phyloP scores from a whole-genome alignment of 1,140 invertebrate species.

The Pseudomyrmex dendroicus region DNA sequence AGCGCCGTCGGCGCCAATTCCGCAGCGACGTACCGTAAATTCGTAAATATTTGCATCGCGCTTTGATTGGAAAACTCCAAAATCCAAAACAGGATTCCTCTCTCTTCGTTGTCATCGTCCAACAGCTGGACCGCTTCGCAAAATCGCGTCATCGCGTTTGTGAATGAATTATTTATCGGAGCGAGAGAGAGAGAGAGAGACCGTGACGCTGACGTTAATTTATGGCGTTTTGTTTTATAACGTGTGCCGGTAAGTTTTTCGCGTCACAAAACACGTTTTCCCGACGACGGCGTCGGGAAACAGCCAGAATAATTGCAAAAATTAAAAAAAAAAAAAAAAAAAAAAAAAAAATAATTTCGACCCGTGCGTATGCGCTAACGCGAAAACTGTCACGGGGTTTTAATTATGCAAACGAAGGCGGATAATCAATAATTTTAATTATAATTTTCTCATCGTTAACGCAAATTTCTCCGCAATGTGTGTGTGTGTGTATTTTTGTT shows the following conservation, averaged over 20 bases:
- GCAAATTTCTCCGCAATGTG: not conserved
- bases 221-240: constrained; percentile 39
- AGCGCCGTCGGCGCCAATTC: constrained; percentile 24
- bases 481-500: not conserved
- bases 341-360: too few species aligned
- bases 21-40: constrained; percentile 40
- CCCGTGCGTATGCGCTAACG: not conserved
- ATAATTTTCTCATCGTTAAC: constrained; percentile 15
- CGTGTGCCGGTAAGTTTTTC: constrained; percentile 13
- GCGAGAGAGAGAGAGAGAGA: too few species aligned
- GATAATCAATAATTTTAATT: constrained; percentile 54
- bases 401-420: constrained; percentile 24
- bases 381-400: not conserved
- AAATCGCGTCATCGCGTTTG: constrained; percentile 22
- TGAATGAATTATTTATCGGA: constrained; percentile 38
- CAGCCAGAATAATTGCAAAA: constrained; percentile 17
- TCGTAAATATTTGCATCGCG: constrained; percentile 54
- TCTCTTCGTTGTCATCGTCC: not conserved
- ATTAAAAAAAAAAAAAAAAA: too few species aligned
- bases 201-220: constrained; percentile 39
- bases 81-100: not conserved
- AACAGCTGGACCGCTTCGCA: constrained; percentile 10
- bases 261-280: not conserved
- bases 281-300: not conserved
- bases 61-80: constrained; percentile 45